phyloP scores from a whole-genome alignment of 2,797 vertebrate genomes.

The Peromyscus eremicus region DNA sequence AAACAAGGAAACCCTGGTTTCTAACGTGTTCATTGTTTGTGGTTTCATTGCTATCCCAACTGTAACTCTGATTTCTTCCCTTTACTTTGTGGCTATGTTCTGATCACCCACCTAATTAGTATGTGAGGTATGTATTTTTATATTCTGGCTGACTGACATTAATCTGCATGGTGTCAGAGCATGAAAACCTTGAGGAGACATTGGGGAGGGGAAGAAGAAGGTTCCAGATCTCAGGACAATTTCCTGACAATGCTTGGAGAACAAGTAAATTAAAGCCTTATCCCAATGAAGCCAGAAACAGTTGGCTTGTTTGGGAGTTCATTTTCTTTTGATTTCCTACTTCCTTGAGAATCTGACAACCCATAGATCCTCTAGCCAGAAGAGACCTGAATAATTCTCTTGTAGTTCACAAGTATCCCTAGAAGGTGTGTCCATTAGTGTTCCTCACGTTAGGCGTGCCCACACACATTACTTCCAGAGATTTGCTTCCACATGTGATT shows the following conservation, averaged over 20 bases:
- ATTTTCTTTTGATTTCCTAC: slow-evolving; percentile 39
- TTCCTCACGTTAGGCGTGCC: background rate
- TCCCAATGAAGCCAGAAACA: slow-evolving; percentile 12
- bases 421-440: background rate
- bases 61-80: slow-evolving; percentile 11
- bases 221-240: background rate
- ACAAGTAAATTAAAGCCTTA: slow-evolving; percentile 53
- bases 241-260: slow-evolving; percentile 6
- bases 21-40: slow-evolving; percentile 30
- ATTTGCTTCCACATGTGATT: background rate
- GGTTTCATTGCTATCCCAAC: background rate
- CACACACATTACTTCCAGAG: background rate
- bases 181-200: background rate
- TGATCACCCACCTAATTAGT: slow-evolving; percentile 2
- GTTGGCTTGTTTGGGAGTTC: slow-evolving; percentile 2
- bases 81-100: background rate
- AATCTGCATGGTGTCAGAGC: background rate
- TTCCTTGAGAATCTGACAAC: slow-evolving; percentile 7
- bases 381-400: background rate
- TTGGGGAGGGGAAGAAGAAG: background rate
- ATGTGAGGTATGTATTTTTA: background rate
- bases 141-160: background rate
- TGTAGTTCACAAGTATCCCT: background rate
- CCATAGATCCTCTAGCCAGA: background rate
- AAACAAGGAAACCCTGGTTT: slow-evolving; percentile 40